Evolutionary conservation across 2,888 invertebrate genomes (phyloP), one percentile per base, ranked within the genome.

Genomic region (Scelioninae gen. 2): DNA sequence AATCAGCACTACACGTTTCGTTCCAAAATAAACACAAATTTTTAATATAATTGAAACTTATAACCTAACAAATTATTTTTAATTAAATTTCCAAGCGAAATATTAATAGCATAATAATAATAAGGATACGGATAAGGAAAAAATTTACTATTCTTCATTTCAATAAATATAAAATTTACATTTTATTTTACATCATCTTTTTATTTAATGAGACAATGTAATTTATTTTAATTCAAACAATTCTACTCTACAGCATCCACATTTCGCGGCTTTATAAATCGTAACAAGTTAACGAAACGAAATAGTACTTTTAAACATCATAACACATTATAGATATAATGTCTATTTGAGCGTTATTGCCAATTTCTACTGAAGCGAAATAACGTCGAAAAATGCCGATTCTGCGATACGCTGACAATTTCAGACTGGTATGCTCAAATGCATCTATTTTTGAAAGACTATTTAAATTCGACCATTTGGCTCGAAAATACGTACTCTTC

Each of bases 221-320:
- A 69, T 60, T 69, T 60, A 46, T 37, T 53, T 61, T 53, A 60
- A 69, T 60, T 53, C 45, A 60, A 69, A 60, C 60, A 31, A 61
- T 61, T 45, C 60, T 46, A 39, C 53, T 69, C 61, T 60, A 61
- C 50, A 58, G 57, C 68, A 43, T 35, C 16, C 35, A 53, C 53
- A 60, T 60, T 69, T 61, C 60, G 61, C 46, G 31, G 60, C 41
- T 52, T 45, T 25, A 46, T 39, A 28, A 69, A 60, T 60, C 61
- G 53, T 33, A 69, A 69, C 60, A 53, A 69, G 60, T 60, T 52
- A 45, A 52, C 28, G 45, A 35, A 68, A 37, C 45, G 50, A 60
- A 58, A 57, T 33, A 48, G 46, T 48, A 33, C 43, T 58, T 41
- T 35, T 50, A 31, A 22, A 25, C 52, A 22, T 18, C 37, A 60